Percentiles rank a stretch among this genome's conserved stretches.
phyloP scores from a whole-genome alignment of 1,140 invertebrate genomes.

The Calosoma granatense region DNA sequence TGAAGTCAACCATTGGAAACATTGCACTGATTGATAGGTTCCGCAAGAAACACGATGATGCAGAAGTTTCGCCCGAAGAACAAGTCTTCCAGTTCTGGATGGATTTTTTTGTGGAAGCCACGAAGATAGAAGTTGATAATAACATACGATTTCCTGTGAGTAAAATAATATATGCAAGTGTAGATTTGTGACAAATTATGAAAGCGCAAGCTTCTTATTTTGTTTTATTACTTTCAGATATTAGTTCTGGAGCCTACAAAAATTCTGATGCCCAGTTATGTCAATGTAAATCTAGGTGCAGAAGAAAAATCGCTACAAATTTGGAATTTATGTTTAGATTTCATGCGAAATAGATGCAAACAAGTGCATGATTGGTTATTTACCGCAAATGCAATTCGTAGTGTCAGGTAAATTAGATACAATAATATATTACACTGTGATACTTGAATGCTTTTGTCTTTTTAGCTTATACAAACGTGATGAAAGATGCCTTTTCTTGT shows the following conservation, averaged over 20 bases:
- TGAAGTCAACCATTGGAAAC: conserved; percentile 97
- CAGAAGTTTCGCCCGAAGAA: conserved; percentile 61
- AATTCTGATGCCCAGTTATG: conserved; percentile 87
- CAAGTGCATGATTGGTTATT: conserved; percentile 92
- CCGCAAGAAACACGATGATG: conserved; percentile 67
- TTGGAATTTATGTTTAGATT: conserved; percentile 71
- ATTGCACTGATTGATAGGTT: conserved; percentile 92
- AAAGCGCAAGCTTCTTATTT: no score
- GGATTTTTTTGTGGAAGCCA: conserved; percentile 96
- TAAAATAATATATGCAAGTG: conserved; percentile 21
- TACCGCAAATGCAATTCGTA: conserved; percentile 82
- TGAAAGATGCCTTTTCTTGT: conserved; percentile 90
- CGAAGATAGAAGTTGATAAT: conserved; percentile 63
- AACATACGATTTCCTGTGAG: conserved; percentile 83
- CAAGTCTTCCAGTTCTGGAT: conserved; percentile 95
- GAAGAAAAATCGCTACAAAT: conserved; percentile 86
- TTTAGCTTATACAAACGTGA: conserved; percentile 86
- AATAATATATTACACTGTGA: conserved; percentile 1
- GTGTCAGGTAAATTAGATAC: conserved; percentile 53
- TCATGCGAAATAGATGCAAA: conserved; percentile 62
- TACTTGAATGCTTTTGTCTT: conserved; percentile 11
- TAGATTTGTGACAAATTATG: not conserved
- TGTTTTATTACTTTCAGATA: conserved; percentile 43
- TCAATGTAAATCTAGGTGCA: conserved; percentile 87
- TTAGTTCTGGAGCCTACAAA: conserved; percentile 89